A percentile compares a stretch with the other conserved stretches of the same genome.
phyloP scores from a whole-genome alignment of 2,888 invertebrate genomes.

The Drosophila buzzatii region DNA sequence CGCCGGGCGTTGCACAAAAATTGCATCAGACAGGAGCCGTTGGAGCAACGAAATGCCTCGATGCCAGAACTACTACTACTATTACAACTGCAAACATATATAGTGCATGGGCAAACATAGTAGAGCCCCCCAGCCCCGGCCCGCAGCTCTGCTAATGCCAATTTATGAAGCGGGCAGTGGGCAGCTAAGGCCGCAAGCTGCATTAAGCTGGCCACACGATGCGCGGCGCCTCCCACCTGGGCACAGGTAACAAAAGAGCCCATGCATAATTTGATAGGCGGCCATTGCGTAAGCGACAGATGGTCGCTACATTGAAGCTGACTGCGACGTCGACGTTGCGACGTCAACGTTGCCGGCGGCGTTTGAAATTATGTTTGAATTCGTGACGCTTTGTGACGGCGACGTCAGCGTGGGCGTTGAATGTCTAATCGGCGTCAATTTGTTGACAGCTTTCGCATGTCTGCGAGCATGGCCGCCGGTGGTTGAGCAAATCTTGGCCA shows the following conservation, averaged over 20 bases:
- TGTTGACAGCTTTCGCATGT: slow-evolving; percentile 73
- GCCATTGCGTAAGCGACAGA: slow-evolving; percentile 70
- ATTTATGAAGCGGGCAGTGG: slow-evolving; percentile 63
- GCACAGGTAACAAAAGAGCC: slow-evolving; percentile 33
- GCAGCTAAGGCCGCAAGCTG: slow-evolving; percentile 49
- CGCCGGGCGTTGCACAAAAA: slow-evolving; percentile 57
- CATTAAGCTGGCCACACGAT: slow-evolving; percentile 49
- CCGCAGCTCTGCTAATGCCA: slow-evolving; percentile 58
- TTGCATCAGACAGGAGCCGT: slow-evolving; percentile 49
- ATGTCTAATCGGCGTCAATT: slow-evolving; percentile 69
- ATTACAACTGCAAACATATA: not conserved
- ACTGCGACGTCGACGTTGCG: slow-evolving; percentile 14
- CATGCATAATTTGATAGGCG: slow-evolving; percentile 73
- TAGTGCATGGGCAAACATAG: not conserved
- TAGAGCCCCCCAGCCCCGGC: not conserved
- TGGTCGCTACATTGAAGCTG: slow-evolving; percentile 17
- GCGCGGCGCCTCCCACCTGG: slow-evolving; percentile 10
- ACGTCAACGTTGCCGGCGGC: slow-evolving; percentile 24
- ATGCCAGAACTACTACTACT: not conserved
- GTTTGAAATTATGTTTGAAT: slow-evolving; percentile 73
- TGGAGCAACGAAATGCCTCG: not conserved
- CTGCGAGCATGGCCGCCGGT: slow-evolving; percentile 36
- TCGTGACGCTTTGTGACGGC: slow-evolving; percentile 30
- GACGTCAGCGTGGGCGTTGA: slow-evolving; percentile 11
- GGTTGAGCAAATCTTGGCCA: slow-evolving; percentile 49